A percentile compares a stretch with the other conserved stretches of the same genome.
These are phyloP conservation scores for Polyergus mexicanus DNA, from an alignment of 1,140 invertebrate species.

Conservation along the genomic window DNA sequence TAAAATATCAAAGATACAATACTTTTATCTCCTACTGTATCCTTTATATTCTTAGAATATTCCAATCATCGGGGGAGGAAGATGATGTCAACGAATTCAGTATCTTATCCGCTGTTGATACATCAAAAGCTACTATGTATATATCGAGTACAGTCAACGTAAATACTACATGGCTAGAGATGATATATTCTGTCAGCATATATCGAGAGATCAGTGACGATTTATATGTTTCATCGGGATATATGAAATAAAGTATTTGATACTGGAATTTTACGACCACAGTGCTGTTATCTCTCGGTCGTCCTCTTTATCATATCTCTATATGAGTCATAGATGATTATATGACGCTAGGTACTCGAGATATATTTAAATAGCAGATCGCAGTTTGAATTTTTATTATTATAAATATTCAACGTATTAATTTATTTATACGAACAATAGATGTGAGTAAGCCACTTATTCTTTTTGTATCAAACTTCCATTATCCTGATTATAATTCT, in stretches of 20 bases:
- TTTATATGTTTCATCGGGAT: background rate
- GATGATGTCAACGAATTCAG: background rate
- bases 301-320: background rate
- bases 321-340: background rate
- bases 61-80: background rate
- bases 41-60: background rate
- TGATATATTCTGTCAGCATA: background rate
- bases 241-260: background rate
- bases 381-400: background rate
- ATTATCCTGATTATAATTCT: background rate
- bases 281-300: background rate
- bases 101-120: conserved; percentile 13
- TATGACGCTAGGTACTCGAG: background rate
- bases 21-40: background rate
- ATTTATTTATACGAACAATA: too few relatives aligned
- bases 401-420: too few relatives aligned
- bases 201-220: too few relatives aligned
- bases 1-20: conserved; percentile 4
- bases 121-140: background rate
- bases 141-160: background rate
- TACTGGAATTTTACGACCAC: background rate
- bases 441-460: too few relatives aligned
- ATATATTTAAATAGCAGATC: background rate
- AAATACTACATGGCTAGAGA: background rate
- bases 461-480: too few relatives aligned